Conservation (phyloP, 2,888 invertebrate genomes). For the Theodoxus fluviatilis region DNA sequence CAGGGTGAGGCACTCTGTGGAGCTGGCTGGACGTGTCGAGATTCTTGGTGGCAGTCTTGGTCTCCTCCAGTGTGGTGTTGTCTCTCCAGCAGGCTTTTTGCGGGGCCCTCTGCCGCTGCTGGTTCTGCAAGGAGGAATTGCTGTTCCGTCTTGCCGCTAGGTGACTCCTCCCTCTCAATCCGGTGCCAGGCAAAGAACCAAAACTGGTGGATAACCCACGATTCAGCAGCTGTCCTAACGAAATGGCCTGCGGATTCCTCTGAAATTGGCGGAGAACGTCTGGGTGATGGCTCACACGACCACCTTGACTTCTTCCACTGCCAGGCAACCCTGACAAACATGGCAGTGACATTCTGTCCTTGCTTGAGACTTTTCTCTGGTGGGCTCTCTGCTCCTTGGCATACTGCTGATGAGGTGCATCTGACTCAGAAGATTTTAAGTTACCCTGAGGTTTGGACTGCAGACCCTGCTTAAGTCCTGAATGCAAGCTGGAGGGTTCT, state of each 20-base stretch:
- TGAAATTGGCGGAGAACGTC: no score
- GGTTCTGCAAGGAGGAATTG: not conserved
- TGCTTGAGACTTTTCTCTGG: not conserved
- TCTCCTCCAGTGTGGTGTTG: conserved; percentile 12
- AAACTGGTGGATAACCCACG: no score
- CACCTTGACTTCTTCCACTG: not conserved
- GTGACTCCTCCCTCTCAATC: no score
- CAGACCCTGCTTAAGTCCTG: not conserved
- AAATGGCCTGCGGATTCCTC: no score
- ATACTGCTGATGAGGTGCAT: no score
- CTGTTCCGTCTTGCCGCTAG: no score
- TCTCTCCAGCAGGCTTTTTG: conserved; percentile 25
- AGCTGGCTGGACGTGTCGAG: no score
- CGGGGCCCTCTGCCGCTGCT: not conserved
- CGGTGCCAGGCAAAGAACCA: no score
- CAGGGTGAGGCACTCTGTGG: no score
- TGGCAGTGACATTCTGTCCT: not conserved
- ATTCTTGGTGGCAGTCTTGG: conserved; percentile 1
- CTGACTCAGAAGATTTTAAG: no score
- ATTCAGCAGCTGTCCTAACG: no score
- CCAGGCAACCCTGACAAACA: not conserved
- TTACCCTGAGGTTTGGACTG: not conserved
- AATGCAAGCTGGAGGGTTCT: not conserved
- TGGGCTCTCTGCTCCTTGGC: no score
- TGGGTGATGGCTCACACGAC: not conserved